Evolutionary conservation across 2,797 vertebrate genomes (phyloP).

Genomic region (Malurus leucopterus): DNA sequence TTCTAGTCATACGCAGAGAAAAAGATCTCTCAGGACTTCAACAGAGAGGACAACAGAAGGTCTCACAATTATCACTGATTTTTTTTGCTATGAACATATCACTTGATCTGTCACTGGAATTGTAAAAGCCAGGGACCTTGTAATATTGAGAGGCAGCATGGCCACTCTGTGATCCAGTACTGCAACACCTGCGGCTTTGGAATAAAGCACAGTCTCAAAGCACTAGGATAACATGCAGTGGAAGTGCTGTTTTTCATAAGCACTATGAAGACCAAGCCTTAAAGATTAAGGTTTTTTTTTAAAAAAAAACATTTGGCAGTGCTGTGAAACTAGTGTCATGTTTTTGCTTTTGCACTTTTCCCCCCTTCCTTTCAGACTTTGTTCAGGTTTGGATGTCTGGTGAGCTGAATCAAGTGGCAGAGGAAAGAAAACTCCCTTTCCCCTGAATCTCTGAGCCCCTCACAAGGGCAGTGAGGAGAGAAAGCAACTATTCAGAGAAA

Average conservation of each 20-base stretch:
- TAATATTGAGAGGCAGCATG: background rate
- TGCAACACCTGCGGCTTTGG: background rate
- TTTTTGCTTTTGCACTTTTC: background rate
- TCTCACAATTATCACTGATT: background rate
- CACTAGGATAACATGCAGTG: background rate
- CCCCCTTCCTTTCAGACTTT: background rate
- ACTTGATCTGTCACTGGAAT: background rate
- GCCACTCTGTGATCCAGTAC: background rate
- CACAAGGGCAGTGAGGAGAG: background rate
- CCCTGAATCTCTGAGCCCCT: fast-evolving
- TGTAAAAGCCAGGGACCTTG: background rate
- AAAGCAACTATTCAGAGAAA: background rate
- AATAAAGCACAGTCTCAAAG: background rate
- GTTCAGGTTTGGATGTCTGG: background rate
- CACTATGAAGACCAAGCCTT: background rate
- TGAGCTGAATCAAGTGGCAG: background rate
- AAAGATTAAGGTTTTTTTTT: background rate
- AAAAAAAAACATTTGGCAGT: background rate
- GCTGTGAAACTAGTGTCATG: background rate
- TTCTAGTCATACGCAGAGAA: background rate
- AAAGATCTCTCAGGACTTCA: background rate
- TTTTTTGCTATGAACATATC: background rate
- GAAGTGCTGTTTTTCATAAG: background rate
- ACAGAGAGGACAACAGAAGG: background rate
- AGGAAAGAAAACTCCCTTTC: background rate